Base-by-base conservation (phyloP, 2,113 vertebrate genomes). In the Heteronetta atricapilla region DNA sequence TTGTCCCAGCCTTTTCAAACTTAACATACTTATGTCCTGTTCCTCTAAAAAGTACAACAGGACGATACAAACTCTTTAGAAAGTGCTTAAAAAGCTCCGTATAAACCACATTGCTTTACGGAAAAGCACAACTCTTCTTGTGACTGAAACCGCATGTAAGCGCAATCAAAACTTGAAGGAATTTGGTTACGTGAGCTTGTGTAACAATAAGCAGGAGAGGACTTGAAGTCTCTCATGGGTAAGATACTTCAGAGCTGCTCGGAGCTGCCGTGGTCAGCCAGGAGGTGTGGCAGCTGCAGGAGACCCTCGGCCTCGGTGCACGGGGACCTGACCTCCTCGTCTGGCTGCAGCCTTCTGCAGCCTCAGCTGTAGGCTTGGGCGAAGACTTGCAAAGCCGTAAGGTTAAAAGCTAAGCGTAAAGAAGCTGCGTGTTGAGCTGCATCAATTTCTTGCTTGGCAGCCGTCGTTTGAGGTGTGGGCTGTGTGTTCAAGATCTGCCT, bases 241-340 rank as follows among this genome's bases (percentile, higher is more conserved):
- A 62, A 50, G 55, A 67, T 25, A 28, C 44, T 34, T 56, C 22
- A 13, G 6, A 11, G 20, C 26, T 53, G 31, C 59, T 22, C 1
- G 1, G 40, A 23, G n/a, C 44, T 4, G 7, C 62, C 40, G 4
- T 5, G 9, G 52, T 23, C 46, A 40, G 40, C 23, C 0, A 0
- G 48, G 29, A n/a, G 16, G 10, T 33, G 59, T 12, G 50, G 34
- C 42, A 53, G 52, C 22, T 33, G 10, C 46, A 33, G 17, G 31
- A 26, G 25, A 38, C 34, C 40, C n/a, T 42, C 20, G 7, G 15
- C 29, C 63, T 22, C 2, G 0, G 17, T 19, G 3, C 26, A 14
- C 1, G 1, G 23, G 44, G 0, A 15, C 26, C 23, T 21, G 23
- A 22, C 22, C 31, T 62, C 56, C 33, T 56, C 1, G 0, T 55